Conservation (phyloP, 2,888 invertebrate species). For the Argyra leucocephala region DNA sequence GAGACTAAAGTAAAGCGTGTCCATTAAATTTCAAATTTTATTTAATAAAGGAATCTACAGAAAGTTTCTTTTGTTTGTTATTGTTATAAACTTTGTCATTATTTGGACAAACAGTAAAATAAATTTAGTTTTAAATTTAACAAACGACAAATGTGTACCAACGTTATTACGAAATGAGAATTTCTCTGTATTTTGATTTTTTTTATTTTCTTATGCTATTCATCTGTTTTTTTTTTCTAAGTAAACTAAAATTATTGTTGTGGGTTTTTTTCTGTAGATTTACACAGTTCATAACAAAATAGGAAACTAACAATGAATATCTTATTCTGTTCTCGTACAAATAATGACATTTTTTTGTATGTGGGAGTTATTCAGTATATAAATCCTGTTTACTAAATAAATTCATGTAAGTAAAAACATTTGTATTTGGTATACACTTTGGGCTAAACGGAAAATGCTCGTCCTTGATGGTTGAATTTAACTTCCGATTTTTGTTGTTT, state of each 20-base stretch:
- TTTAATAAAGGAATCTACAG: not conserved
- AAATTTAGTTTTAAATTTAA: not conserved
- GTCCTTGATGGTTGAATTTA: conserved; percentile 10
- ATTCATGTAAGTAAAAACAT: not conserved
- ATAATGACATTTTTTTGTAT: conserved; percentile 2
- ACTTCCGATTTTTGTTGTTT: conserved; percentile 8
- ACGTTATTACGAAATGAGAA: not conserved
- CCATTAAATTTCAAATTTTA: too few species aligned
- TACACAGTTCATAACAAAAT: not conserved
- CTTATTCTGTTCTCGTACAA: conserved; percentile 6
- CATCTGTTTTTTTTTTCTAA: not conserved
- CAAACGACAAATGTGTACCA: not conserved
- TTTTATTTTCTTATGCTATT: not conserved
- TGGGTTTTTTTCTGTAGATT: not conserved
- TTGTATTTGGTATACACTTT: not conserved
- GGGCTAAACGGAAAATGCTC: conserved; percentile 5
- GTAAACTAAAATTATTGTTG: not conserved
- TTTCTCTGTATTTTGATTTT: not conserved
- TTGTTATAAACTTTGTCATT: not conserved
- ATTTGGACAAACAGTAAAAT: not conserved
- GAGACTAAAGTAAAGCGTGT: too few species aligned
- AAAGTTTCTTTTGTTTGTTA: not conserved
- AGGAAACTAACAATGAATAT: conserved; percentile 6
- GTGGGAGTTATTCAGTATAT: not conserved
- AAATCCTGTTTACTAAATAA: not conserved